Base-by-base conservation (phyloP, 2,888 invertebrate species). In the Luperina testacea region DNA sequence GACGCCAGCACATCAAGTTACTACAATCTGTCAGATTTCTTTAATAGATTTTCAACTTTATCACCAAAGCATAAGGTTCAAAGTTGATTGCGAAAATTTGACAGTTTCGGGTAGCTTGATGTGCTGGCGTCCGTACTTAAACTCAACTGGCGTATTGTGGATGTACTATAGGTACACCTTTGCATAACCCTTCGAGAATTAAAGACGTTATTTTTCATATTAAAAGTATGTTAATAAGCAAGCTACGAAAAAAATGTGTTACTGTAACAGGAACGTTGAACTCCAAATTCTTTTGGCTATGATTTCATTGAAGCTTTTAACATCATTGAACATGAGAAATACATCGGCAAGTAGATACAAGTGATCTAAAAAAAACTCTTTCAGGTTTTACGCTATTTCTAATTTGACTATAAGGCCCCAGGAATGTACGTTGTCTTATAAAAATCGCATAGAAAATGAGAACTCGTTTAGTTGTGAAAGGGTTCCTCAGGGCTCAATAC, bases 301-400 rank as follows among this genome's bases (percentile, higher is more conserved):
- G n/a, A 71, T 71, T 71, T 57, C 6, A 38, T 38, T 61, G 0
- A 78, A 65, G 24, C 57, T 67, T 67, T 79, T 48, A 48, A 67
- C 57, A 27, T 6, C 11, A 78, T 78, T 57, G 2, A 38, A 13
- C 32, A 57, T 77, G 20, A 65, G 15, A 24, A 6, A 48, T 15
- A 9, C 0, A 8, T 59, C 3, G 3, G 17, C 11, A 57, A 17
- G 7, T 45, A 11, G 0, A 8, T 1, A 53, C 6, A 45, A 0
- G 11, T 32, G 17, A 20, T 59, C n/a, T 17, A n/a, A 20, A 75
- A 13, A 17, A n/a, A 8, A 9, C 2, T 7, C 27, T 0, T 8
- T 45, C 0, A 48, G 8, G 13, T 59, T 48, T 27, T 48, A 45
- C 1, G 76, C 20, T 63, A 4, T 63, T 27, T 51, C 15, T 77